Conservation (phyloP, 2,888 invertebrate species). For the Pollenia angustigena region DNA sequence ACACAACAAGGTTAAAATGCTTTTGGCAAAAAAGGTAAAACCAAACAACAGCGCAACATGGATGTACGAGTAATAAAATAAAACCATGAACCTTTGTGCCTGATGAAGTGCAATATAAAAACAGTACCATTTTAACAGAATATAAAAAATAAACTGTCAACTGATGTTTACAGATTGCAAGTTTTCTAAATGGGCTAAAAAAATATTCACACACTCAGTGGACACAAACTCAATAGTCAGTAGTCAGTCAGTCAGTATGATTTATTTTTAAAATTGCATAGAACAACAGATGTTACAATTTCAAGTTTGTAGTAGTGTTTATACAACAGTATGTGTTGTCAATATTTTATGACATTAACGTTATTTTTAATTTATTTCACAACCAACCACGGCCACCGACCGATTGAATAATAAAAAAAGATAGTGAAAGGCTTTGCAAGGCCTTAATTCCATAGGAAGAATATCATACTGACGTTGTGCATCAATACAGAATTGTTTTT, state of each 20-base stretch:
- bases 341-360: constrained; percentile 28
- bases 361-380: not conserved
- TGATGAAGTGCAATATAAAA: constrained; percentile 45
- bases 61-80: constrained; percentile 20
- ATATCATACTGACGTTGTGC: no score
- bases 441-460: not conserved
- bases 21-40: constrained; percentile 26
- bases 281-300: not conserved
- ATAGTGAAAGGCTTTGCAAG: not conserved
- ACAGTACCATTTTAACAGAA: constrained; percentile 6
- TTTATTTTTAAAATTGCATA: not conserved
- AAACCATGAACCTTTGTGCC: constrained; percentile 34
- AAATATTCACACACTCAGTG: constrained; percentile 14
- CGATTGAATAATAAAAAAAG: constrained; percentile 12
- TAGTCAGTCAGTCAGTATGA: not conserved
- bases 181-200: constrained; percentile 15
- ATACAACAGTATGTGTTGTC: not conserved
- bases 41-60: constrained; percentile 6
- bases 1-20: constrained; percentile 22
- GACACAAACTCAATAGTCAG: constrained; percentile 1
- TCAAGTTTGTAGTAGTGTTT: not conserved
- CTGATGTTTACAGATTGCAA: constrained; percentile 20
- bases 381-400: not conserved
- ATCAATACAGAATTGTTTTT: no score
- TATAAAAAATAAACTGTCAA: constrained; percentile 25